Percentiles rank a stretch among this genome's conserved stretches.
Evolutionary conservation across 2,113 vertebrate species (phyloP).

Genomic region (Pterocles gutturalis): DNA sequence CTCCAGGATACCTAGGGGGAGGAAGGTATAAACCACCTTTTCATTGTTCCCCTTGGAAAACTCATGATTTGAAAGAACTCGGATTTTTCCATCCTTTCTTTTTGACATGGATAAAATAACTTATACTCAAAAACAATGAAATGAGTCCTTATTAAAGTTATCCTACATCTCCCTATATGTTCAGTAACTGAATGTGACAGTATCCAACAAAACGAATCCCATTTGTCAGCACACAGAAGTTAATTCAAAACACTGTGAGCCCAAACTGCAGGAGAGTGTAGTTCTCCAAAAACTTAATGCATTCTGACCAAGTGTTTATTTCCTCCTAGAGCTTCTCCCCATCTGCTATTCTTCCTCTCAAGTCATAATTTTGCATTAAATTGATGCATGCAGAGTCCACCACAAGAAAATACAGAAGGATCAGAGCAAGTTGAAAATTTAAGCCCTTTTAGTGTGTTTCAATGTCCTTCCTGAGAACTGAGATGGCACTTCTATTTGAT

Average conservation of each 20-base stretch:
- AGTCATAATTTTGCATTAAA: neutral
- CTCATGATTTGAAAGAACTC: neutral
- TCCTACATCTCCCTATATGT: neutral
- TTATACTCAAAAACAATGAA: neutral
- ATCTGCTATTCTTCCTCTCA: neutral
- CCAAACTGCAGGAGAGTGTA: neutral
- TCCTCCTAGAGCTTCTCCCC: neutral
- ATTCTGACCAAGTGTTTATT: neutral
- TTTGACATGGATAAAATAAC: neutral
- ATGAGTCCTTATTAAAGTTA: neutral
- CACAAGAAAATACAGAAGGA: neutral
- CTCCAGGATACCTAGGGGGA: neutral
- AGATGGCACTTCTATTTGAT: neutral
- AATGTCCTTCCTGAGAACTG: neutral
- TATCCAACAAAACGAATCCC: neutral
- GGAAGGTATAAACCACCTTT: neutral
- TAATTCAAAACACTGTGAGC: neutral
- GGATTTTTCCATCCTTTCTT: neutral
- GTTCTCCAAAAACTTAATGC: neutral
- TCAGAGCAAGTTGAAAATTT: neutral
- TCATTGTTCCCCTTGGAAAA: neutral
- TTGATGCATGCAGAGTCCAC: neutral
- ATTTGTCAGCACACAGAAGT: neutral
- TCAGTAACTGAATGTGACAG: neutral
- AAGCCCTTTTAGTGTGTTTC: neutral